Evolutionary conservation across 1,140 invertebrate species (phyloP).

Genomic region (Grapholita molesta): DNA sequence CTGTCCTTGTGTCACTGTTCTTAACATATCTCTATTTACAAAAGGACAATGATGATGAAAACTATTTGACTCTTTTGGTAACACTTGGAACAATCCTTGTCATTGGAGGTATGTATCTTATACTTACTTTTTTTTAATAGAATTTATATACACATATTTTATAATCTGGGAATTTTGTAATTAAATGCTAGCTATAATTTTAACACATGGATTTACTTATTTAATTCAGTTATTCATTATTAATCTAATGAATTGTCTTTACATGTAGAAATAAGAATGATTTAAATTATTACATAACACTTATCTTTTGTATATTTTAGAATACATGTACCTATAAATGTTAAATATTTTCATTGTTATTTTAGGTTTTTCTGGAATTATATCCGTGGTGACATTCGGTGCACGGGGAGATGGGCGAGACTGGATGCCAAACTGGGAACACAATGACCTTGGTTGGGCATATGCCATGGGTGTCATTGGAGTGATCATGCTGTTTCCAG

Average conservation of each 20-base stretch:
- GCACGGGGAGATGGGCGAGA: conserved; percentile 92
- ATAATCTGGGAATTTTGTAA: too few species aligned
- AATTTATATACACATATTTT: too few species aligned
- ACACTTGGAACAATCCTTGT: conserved; percentile 85
- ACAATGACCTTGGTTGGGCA: conserved; percentile 97
- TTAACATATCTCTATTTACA: conserved; percentile 85
- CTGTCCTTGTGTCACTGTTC: conserved; percentile 85
- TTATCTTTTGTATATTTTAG: not conserved
- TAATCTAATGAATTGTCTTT: too few species aligned
- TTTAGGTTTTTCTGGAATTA: conserved; percentile 85
- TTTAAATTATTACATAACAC: not conserved
- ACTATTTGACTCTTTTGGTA: conserved; percentile 85
- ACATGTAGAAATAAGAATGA: not conserved
- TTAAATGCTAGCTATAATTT: too few species aligned
- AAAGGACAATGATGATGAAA: conserved; percentile 88
- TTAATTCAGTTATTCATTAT: too few species aligned
- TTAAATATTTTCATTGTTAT: conserved; percentile 28
- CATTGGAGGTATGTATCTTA: conserved; percentile 75
- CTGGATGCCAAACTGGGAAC: conserved; percentile 98
- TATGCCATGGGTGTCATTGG: conserved; percentile 92
- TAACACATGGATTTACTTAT: too few species aligned
- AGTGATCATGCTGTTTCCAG: conserved; percentile 84
- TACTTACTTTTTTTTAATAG: not conserved
- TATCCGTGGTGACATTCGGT: conserved; percentile 86
- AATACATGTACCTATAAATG: too few species aligned